A percentile compares a stretch with the other conserved stretches of the same genome.
These are phyloP conservation scores for Amphilophus citrinellus DNA, from an alignment of 2,113 vertebrate genomes.

Conservation along the genomic window DNA sequence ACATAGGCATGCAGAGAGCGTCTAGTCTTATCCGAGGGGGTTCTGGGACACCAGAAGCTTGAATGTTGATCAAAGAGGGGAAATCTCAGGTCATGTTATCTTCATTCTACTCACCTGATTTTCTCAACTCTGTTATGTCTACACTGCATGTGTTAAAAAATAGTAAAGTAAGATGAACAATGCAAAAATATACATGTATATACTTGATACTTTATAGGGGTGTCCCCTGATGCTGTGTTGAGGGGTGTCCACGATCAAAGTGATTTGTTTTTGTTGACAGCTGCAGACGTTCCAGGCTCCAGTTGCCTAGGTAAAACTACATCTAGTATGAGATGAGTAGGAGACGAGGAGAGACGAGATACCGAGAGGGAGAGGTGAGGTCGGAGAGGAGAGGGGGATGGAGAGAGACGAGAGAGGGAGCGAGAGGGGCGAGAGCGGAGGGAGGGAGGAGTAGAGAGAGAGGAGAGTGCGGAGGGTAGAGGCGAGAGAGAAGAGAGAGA, in stretches of 20 bases:
- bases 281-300: neutral
- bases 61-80: slow-evolving; percentile 55
- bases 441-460: too few relatives aligned
- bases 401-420: too few relatives aligned
- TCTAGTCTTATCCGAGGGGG: slow-evolving; percentile 24
- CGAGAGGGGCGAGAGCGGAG: too few relatives aligned
- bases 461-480: too few relatives aligned
- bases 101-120: neutral
- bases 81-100: slow-evolving; percentile 25
- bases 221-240: neutral
- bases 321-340: too few relatives aligned
- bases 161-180: neutral
- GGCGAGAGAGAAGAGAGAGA: too few relatives aligned
- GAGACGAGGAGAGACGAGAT: too few relatives aligned
- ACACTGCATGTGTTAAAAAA: neutral
- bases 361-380: too few relatives aligned
- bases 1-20: slow-evolving; percentile 18
- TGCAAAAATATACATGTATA: neutral
- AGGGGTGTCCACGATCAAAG: too few relatives aligned
- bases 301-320: neutral
- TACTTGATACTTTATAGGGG: neutral
- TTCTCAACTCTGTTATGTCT: slow-evolving; percentile 1
- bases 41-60: slow-evolving; percentile 26
- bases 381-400: too few relatives aligned
- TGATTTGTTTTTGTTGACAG: neutral